Percentiles rank a stretch among this genome's conserved stretches.
These are phyloP conservation scores for Drosophila nigricruria DNA, from an alignment of 2,888 invertebrate genomes.

Conservation along the genomic window DNA sequence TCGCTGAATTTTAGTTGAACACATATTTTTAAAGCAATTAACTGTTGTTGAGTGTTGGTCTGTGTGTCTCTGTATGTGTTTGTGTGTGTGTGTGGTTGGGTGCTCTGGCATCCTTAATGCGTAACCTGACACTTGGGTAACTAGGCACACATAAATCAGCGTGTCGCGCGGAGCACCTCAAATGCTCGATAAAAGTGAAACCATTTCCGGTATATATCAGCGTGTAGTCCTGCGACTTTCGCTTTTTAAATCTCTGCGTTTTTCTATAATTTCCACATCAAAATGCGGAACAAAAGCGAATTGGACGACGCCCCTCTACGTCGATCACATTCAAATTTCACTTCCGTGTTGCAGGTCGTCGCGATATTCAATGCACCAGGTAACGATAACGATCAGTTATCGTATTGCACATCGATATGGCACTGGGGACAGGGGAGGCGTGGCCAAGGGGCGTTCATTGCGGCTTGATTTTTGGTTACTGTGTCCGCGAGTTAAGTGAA, in stretches of 20 bases:
- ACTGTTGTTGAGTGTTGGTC: conserved; percentile 31
- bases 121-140: conserved; percentile 81
- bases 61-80: conserved; percentile 4
- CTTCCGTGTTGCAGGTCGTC: conserved; percentile 55
- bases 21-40: conserved; percentile 56
- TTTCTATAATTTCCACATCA: conserved; percentile 75
- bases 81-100: conserved; percentile 29
- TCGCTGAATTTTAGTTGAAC: conserved; percentile 60
- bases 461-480: conserved; percentile 28
- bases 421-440: conserved; percentile 34
- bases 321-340: conserved; percentile 74
- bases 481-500: conserved; percentile 35
- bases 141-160: conserved; percentile 77
- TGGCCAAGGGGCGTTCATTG: conserved; percentile 24
- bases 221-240: conserved; percentile 77
- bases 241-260: conserved; percentile 49
- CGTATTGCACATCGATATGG: conserved; percentile 66
- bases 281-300: conserved; percentile 57
- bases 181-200: conserved; percentile 73
- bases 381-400: conserved; percentile 71
- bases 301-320: conserved; percentile 59
- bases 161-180: conserved; percentile 39
- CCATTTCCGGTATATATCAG: conserved; percentile 75
- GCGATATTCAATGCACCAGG: conserved; percentile 29
- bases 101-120: conserved; percentile 56